Percentiles rank a stretch among this genome's conserved stretches.
These are phyloP conservation scores for Dione vanillae DNA, from an alignment of 2,888 invertebrate genomes.

Conservation along the genomic window DNA sequence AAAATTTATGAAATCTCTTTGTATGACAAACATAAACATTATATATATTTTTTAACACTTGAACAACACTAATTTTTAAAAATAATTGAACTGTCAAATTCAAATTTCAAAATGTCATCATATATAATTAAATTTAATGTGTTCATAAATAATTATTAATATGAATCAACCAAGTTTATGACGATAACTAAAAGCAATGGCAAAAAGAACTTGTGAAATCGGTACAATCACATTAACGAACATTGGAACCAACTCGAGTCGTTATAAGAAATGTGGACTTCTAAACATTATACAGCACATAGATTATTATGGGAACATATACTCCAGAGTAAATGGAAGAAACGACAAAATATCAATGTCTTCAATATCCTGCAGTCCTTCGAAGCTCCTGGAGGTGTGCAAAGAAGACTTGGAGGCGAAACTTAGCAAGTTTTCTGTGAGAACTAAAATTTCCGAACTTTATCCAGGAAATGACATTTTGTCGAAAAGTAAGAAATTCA, in stretches of 20 bases:
- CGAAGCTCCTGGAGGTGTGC: constrained; percentile 36
- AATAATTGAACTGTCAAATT: not conserved
- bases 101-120: not conserved
- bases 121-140: not conserved
- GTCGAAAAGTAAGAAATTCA: constrained; percentile 48
- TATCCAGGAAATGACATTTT: constrained; percentile 60
- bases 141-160: constrained; percentile 1
- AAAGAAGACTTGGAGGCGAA: constrained; percentile 46
- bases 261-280: constrained; percentile 54
- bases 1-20: no score
- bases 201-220: constrained; percentile 23
- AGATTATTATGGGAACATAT: constrained; percentile 58
- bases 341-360: constrained; percentile 43
- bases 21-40: no score
- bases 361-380: constrained; percentile 51
- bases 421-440: constrained; percentile 53
- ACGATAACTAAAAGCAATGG: constrained; percentile 16
- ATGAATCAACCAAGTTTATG: not conserved
- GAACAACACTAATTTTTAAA: no score
- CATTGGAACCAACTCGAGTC: constrained; percentile 40
- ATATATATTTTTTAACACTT: no score
- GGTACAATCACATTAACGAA: constrained; percentile 28
- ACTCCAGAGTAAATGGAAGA: constrained; percentile 48
- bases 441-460: constrained; percentile 55
- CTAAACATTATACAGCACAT: constrained; percentile 60